Evolutionary conservation across 2,113 vertebrate genomes (phyloP), one percentile per base, ranked within the genome.

Genomic region (Entelurus aequoreus): DNA sequence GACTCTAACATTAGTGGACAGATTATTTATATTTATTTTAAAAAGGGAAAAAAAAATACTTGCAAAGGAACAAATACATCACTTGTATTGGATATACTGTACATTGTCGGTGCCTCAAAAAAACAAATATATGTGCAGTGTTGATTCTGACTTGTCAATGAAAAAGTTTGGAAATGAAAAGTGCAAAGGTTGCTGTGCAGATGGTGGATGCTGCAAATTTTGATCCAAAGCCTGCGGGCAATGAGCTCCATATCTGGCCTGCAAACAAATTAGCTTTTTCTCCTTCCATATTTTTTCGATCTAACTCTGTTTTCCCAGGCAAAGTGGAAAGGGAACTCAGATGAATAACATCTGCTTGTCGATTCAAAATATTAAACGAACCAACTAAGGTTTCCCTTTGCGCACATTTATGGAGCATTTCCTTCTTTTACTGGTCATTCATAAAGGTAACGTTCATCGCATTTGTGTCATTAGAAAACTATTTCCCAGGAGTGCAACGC

Each of bases 341-440:
- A 74, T 84, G 77, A 79, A 84, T 72, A 78, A 75, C 82, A 87
- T 77, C 74, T 79, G 82, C 84, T 84, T 83, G 72, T 80, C 79
- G 80, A 63, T 84, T 83, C 74, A 46, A 63, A 70, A 61, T 73
- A 74, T 66, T 71, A 63, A 2, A 54, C 70, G 65, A 61, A 65
- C 69, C 66, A 69, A 19, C 75, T 46, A 46, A 46, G 42, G 42
- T 62, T 38, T 66, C 65, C 42, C 66, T 69, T 54, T 1, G n/a
- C 16, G 37, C 35, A n/a, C 12, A 59, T 44, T 51, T 63, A 73
- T 72, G 5, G 6, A 69, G 62, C 67, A 60, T 81, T 71, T 73
- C 54, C 70, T 67, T 73, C 68, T 51, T 71, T 28, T 72, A 50
- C 75, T 66, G 47, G 68, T 68, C 76, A 79, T 85, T 87, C 78